Evolutionary conservation across 2,888 invertebrate species (phyloP).

Genomic region (Ectemnius cavifrons): DNA sequence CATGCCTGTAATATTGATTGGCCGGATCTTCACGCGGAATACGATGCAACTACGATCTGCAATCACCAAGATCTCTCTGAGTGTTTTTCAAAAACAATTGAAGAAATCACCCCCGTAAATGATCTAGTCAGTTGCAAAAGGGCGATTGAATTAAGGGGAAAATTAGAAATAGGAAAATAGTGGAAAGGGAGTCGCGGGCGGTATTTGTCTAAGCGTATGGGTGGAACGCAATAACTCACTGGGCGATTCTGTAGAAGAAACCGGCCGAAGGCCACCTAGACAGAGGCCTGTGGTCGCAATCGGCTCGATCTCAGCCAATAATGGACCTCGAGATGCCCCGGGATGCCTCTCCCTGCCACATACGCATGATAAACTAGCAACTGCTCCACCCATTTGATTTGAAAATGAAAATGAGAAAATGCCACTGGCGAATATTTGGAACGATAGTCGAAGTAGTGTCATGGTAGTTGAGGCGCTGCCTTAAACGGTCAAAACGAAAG

Average conservation of each 20-base stretch:
- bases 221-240: constrained; percentile 54
- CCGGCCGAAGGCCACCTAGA: constrained; percentile 61
- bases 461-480: not conserved
- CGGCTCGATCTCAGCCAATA: constrained; percentile 60
- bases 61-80: no score
- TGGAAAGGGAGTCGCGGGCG: no score
- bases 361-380: constrained; percentile 12
- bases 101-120: constrained; percentile 8
- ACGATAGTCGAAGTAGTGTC: no score
- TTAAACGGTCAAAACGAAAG: no score
- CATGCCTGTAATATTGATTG: constrained; percentile 50
- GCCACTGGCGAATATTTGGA: no score
- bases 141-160: no score
- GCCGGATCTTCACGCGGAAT: no score
- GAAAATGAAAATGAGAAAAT: no score
- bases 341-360: constrained; percentile 54
- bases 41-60: no score
- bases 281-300: constrained; percentile 58
- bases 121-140: constrained; percentile 17
- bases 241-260: constrained; percentile 56
- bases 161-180: no score
- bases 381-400: no score
- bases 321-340: constrained; percentile 60
- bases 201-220: constrained; percentile 22
- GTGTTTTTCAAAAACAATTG: no score